Evolutionary conservation across 2,797 vertebrate genomes (phyloP).

Genomic region (Phataginus tetradactyla): DNA sequence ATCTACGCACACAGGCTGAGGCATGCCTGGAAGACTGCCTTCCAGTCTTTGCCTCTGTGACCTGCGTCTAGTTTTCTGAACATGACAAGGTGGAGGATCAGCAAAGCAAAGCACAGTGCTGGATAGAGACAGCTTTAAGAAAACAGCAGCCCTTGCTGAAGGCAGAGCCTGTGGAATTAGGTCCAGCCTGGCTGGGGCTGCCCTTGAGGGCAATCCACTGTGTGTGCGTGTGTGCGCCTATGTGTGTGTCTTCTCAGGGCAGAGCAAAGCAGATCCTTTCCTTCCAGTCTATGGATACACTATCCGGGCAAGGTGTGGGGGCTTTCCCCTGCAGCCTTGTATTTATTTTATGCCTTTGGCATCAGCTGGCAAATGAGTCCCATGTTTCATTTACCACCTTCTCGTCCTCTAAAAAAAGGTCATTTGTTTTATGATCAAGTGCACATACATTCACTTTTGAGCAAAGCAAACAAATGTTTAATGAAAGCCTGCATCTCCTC

Average conservation of each 20-base stretch:
- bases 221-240: no score
- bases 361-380: not conserved
- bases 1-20: not conserved
- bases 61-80: not conserved
- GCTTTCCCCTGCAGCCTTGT: not conserved
- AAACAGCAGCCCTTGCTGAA: not conserved
- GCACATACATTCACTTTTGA: constrained; percentile 44
- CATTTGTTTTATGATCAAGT: constrained; percentile 32
- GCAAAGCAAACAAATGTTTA: constrained; percentile 71
- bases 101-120: not conserved
- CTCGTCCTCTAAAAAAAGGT: constrained; percentile 22
- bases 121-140: not conserved
- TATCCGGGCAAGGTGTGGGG: not conserved
- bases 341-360: constrained; percentile 27
- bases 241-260: not conserved
- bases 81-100: not conserved
- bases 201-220: not conserved
- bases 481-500: constrained; percentile 56
- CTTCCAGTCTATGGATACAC: not conserved
- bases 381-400: constrained; percentile 40
- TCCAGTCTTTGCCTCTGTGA: not conserved
- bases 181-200: not conserved
- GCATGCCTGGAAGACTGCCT: not conserved
- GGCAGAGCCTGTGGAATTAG: not conserved
- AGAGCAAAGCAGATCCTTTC: not conserved